Evolutionary conservation across 2,113 vertebrate genomes (phyloP).

Genomic region (Campylomormyrus numenius): DNA sequence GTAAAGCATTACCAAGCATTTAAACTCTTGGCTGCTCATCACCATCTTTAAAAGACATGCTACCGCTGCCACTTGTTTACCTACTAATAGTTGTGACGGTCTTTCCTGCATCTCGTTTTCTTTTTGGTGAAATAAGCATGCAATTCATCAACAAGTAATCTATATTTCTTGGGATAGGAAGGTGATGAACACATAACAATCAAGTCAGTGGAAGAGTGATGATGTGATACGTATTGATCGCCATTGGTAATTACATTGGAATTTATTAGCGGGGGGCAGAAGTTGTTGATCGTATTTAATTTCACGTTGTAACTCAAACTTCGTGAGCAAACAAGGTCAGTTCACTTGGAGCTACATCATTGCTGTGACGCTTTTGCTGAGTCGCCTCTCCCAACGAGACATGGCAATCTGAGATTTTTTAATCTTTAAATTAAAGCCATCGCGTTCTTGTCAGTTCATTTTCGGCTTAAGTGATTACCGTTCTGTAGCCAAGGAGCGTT

Average conservation of each 20-base stretch:
- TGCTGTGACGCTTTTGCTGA: conserved; percentile 40
- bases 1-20: background rate
- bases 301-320: conserved; percentile 41
- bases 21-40: background rate
- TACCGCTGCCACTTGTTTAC: background rate
- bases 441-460: conserved; percentile 6
- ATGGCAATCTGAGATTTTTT: conserved; percentile 39
- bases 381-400: conserved; percentile 33
- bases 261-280: conserved; percentile 39
- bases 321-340: conserved; percentile 39
- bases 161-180: conserved; percentile 6
- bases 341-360: conserved; percentile 32
- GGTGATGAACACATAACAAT: conserved; percentile 23
- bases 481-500: background rate
- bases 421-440: conserved; percentile 32
- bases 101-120: background rate
- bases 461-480: background rate
- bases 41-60: background rate
- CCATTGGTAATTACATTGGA: conserved; percentile 44
- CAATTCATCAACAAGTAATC: conserved; percentile 13
- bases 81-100: background rate
- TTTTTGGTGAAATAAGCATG: conserved; percentile 11
- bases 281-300: conserved; percentile 42
- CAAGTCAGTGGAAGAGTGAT: conserved; percentile 21
- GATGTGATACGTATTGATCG: conserved; percentile 36